These are phyloP conservation scores for Diachasmimorpha longicaudata DNA, from an alignment of 1,140 invertebrate genomes.

Conservation along the genomic window DNA sequence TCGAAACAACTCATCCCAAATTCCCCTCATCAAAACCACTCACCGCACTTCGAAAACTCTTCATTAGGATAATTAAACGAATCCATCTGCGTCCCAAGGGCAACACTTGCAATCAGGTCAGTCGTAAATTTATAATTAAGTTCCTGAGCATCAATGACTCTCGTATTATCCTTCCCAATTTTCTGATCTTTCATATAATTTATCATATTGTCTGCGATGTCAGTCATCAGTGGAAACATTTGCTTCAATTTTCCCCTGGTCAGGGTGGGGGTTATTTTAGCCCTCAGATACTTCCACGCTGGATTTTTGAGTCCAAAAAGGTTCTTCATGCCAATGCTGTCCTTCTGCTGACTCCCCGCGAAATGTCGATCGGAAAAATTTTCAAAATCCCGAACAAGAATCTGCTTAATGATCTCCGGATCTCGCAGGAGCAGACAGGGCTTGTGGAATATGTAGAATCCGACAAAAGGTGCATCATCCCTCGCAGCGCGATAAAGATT, in stretches of 20 bases:
- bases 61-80: slow-evolving; percentile 50
- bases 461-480: slow-evolving; percentile 39
- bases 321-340: slow-evolving; percentile 35
- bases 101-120: slow-evolving; percentile 63
- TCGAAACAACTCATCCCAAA: too few relatives aligned
- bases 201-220: slow-evolving; percentile 40
- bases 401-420: slow-evolving; percentile 63
- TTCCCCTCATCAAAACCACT: background rate
- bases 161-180: background rate
- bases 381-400: slow-evolving; percentile 66
- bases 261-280: slow-evolving; percentile 60
- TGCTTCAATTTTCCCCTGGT: slow-evolving; percentile 60
- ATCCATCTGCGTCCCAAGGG: slow-evolving; percentile 61
- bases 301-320: slow-evolving; percentile 45
- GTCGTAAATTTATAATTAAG: slow-evolving; percentile 55
- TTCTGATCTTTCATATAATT: slow-evolving; percentile 33
- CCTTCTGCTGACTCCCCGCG: slow-evolving; percentile 23
- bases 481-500: slow-evolving; percentile 38
- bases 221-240: slow-evolving; percentile 57
- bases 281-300: slow-evolving; percentile 45
- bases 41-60: slow-evolving; percentile 48
- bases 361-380: slow-evolving; percentile 56
- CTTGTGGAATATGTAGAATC: slow-evolving; percentile 50
- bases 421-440: slow-evolving; percentile 65
- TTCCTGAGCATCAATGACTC: slow-evolving; percentile 42